Conservation (phyloP, 2,113 vertebrate species). For the Crotalus helleri region DNA sequence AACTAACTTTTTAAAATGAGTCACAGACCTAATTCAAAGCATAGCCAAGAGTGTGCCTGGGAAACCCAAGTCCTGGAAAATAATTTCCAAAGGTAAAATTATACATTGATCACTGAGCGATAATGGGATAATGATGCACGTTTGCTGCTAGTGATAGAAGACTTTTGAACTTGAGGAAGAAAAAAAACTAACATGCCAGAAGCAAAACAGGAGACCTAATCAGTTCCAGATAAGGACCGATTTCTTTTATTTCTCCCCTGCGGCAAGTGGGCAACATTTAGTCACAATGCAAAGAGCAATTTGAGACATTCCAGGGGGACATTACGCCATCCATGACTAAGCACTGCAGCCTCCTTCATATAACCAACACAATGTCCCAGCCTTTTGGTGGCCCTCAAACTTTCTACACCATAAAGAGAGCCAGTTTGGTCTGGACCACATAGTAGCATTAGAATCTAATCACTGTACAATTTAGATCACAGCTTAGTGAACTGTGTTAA, state of each 20-base stretch:
- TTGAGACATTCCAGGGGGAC: background rate
- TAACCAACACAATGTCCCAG: background rate
- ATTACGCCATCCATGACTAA: background rate
- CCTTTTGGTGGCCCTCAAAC: background rate
- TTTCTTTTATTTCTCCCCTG: background rate
- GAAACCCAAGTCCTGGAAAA: constrained; percentile 44
- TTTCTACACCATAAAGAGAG: background rate
- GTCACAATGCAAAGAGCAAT: background rate
- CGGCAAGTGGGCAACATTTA: background rate
- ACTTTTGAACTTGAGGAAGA: constrained; percentile 24
- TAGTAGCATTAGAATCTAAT: too few species aligned
- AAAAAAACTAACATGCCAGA: constrained; percentile 43
- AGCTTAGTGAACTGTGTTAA: background rate
- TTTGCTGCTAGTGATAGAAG: constrained; percentile 30
- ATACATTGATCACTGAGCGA: constrained; percentile 48
- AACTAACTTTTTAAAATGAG: constrained; percentile 46
- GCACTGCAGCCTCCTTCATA: background rate
- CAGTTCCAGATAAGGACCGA: constrained; percentile 35
- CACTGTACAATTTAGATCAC: background rate
- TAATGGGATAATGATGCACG: constrained; percentile 49
- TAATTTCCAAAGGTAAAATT: constrained; percentile 50
- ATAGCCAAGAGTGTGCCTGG: constrained; percentile 22
- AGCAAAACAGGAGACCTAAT: constrained; percentile 31
- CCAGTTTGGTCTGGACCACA: too few species aligned
- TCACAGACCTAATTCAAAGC: constrained; percentile 48